These are phyloP conservation scores for Ectemnius lituratus DNA, from an alignment of 2,888 invertebrate species.

Conservation along the genomic window DNA sequence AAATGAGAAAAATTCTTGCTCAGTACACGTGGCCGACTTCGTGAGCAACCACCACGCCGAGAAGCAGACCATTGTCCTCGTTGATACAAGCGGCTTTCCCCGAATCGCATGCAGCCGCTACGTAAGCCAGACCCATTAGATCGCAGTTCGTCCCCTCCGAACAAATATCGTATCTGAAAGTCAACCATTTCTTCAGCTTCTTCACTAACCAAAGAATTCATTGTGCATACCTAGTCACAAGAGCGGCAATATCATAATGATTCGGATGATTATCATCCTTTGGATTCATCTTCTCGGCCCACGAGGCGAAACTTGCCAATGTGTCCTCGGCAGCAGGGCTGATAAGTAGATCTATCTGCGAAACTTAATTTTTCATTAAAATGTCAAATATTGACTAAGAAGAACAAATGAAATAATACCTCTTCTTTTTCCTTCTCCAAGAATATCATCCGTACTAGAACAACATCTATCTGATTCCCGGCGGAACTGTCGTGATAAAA, in stretches of 20 bases:
- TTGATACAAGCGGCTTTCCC: constrained; percentile 92
- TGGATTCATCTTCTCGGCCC: constrained; percentile 85
- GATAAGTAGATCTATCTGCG: constrained; percentile 78
- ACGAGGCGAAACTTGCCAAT: constrained; percentile 82
- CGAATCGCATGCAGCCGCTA: constrained; percentile 92
- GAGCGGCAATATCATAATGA: constrained; percentile 91
- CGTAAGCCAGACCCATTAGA: constrained; percentile 92
- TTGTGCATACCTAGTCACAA: constrained; percentile 83
- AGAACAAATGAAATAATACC: constrained; percentile 66
- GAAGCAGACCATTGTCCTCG: constrained; percentile 92
- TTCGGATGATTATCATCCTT: constrained; percentile 87
- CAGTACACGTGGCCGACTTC: constrained; percentile 95
- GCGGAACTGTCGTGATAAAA: constrained; percentile 90
- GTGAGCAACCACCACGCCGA: constrained; percentile 94
- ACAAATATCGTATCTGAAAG: constrained; percentile 66
- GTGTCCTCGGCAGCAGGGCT: constrained; percentile 80
- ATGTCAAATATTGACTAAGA: no score
- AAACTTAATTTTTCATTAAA: constrained; percentile 4
- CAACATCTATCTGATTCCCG: constrained; percentile 92
- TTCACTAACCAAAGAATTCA: constrained; percentile 77
- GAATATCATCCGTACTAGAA: constrained; percentile 89
- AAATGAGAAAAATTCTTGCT: constrained; percentile 25
- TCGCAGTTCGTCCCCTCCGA: constrained; percentile 77
- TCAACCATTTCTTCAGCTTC: not conserved
- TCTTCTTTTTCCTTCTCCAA: constrained; percentile 82